Conservation (phyloP, 2,113 vertebrate genomes). For the Pogonocichla stellata region DNA sequence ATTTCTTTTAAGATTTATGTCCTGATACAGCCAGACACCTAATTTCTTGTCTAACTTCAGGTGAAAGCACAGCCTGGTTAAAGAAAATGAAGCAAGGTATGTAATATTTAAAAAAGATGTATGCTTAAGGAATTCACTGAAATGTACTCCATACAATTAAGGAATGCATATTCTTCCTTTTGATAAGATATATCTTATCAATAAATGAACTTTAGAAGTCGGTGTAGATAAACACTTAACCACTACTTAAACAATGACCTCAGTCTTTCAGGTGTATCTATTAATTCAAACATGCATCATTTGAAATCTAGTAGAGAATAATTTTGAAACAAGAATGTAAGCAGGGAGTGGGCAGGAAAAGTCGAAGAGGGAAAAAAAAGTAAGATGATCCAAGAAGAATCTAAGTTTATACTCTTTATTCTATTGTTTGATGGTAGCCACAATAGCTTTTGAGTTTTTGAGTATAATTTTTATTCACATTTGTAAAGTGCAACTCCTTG, state of each 20-base stretch:
- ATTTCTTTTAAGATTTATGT: constrained; percentile 6
- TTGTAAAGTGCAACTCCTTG: neutral
- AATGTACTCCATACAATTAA: neutral
- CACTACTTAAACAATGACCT: neutral
- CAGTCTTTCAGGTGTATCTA: neutral
- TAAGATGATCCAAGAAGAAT: neutral
- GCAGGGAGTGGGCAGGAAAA: neutral
- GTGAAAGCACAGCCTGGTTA: neutral
- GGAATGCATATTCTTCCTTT: neutral
- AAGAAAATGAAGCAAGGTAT: neutral
- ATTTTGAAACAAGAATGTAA: neutral
- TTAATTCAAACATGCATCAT: neutral
- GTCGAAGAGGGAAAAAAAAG: neutral
- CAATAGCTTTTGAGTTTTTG: neutral
- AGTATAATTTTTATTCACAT: neutral
- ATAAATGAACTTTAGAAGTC: neutral
- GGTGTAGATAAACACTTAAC: neutral
- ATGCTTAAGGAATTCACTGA: neutral
- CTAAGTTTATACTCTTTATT: neutral
- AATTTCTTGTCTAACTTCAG: constrained; percentile 1
- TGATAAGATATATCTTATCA: neutral
- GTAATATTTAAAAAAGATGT: neutral
- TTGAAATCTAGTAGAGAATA: neutral
- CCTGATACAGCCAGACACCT: neutral
- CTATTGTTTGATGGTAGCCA: neutral